Base-by-base conservation (phyloP, 2,113 vertebrate genomes). In the Andinoacara biseriatus region DNA sequence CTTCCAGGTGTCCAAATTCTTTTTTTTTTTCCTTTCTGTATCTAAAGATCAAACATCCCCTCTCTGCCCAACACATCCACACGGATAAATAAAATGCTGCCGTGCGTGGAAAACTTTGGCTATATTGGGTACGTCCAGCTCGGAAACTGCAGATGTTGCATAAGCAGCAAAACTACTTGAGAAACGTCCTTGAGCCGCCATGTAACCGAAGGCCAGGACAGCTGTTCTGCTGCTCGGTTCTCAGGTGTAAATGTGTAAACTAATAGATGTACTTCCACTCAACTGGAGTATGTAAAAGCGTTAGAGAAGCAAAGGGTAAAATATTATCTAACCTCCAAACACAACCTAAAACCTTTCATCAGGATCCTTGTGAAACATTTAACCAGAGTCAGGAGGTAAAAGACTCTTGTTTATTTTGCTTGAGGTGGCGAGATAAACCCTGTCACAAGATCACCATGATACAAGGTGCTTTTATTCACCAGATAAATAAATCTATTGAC, bases 401-500 rank as follows among this genome's bases (percentile, higher is more conserved):
- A 26, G 62, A 76, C 60, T 5, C 18, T 58, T 74, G 54, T 86
- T 80, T 38, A 83, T 88, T 85, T 89, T 61, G 93, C 94, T 92
- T 46, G 87, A 89, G 90, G 93, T 88, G 80, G 74, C 31, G 60
- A 74, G 87, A 90, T 90, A 75, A 91, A 92, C 65, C 62, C 15
- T 17, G 74, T 95, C 94, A 94, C 87, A 94, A 91, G 93, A 85
- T 82, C 86, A 58, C 7, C 38, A 60, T 81, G 76, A 89, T 78
- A 90, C 62, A 92, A 86, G 82, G 86, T 91, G 88, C 83, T 87
- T 89, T 90, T 93, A 85, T 89, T 86, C 76, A 72, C 9, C 76
- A 62, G 63, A 94, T 87, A 90, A 93, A 94, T 86, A 87, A 85
- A 49, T 61, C 90, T 76, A 83, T 92, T 94, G 84, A 92, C 61